Evolutionary conservation across 2,797 vertebrate species (phyloP), one percentile per base, ranked within the genome.

Genomic region (Eptatretus atami): DNA sequence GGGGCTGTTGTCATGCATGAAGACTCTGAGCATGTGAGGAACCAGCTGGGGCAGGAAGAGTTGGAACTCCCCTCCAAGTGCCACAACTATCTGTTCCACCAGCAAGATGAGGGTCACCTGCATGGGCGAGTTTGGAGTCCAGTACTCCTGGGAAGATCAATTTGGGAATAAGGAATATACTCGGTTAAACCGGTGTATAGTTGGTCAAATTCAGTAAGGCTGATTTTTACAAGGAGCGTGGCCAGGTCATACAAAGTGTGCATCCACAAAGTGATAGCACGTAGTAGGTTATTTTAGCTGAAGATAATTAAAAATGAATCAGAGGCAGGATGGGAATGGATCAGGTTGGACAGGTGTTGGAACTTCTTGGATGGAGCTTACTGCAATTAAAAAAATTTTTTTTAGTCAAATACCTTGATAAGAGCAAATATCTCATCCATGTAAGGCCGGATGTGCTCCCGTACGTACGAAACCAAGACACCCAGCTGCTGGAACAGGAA

Each of bases 361-460:
- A 14, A 60, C 55, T 14, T 4, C 31, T 44, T 44, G 31, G 31
- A 8, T 44, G 31, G 31, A 44, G 3, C 31, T 44, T 44, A 44
- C 6, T 44, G 31, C 31, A 44, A 44, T 44, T 44, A 44, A 4
- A 44, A 44, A 44, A 2, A 2, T 44, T 44, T 44, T 44, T 44
- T 44, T 44, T 44, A 2, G 4, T 44, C 4, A 44, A 44, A 86
- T 70, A 98, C 92, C 74, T 83, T 81, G 75, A 96, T 93, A 66
- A 98, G 80, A 65, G 86, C 86, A 72, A 96, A 93, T 67, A 96
- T 96, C 72, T 98, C 92, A 63, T 98, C 88, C 92, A 98, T 98
- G 66, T 98, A 98, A 3, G 92, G 92, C 15, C 90, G 80, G 72
- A 98, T 98, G 68, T 98, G 92, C 71, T 92, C 87, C 72, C 90